phyloP scores from a whole-genome alignment of 2,113 vertebrate genomes.

The Martes martes region DNA sequence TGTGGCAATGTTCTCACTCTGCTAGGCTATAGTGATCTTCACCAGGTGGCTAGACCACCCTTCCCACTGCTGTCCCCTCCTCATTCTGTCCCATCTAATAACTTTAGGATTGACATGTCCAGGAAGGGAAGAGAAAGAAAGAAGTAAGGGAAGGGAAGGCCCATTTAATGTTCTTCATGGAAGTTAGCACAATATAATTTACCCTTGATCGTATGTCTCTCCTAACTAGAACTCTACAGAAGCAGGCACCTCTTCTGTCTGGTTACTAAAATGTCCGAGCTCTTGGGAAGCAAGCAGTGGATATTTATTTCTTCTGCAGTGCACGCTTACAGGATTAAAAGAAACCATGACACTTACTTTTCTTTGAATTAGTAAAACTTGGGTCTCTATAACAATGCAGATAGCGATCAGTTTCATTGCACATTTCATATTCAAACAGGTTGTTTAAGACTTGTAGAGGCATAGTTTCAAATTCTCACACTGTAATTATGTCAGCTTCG shows the following conservation, averaged over 20 bases:
- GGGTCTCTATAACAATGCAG: neutral
- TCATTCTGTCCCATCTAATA: accelerated
- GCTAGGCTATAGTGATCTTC: accelerated
- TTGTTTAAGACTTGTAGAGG: neutral
- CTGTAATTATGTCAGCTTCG: neutral
- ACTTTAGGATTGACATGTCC: neutral
- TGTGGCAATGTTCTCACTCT: accelerated
- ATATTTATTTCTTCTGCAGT: neutral
- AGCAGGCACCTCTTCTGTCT: neutral
- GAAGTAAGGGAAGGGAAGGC: neutral
- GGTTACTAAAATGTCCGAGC: neutral
- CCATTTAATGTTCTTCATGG: neutral
- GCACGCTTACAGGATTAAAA: neutral
- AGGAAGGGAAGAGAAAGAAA: neutral
- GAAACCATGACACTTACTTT: neutral
- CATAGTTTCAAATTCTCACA: neutral
- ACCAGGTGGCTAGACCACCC: accelerated
- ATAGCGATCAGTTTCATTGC: neutral
- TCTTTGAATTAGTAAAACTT: neutral
- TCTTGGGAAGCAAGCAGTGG: neutral
- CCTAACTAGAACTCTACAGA: neutral
- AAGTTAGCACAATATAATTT: neutral
- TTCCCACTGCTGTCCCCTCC: accelerated
- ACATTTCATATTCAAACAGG: neutral
- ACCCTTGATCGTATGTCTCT: neutral